A percentile compares a stretch with the other conserved stretches of the same genome.
Evolutionary conservation across 53 echinoderm and acorn worm genomes (phyloP).

Genomic region (Holothuria scabra): DNA sequence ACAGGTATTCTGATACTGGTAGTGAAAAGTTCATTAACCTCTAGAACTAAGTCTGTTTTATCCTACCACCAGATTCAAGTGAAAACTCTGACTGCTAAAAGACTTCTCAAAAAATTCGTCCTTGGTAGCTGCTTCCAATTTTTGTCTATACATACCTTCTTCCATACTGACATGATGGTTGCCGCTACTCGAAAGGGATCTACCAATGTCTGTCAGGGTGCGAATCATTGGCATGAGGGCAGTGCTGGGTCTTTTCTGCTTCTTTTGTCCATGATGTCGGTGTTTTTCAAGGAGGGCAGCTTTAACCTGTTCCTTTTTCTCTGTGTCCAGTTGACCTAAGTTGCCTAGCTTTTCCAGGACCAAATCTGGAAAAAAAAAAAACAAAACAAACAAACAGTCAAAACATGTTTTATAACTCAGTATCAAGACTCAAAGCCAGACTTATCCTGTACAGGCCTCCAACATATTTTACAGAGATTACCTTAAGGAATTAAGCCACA

Average conservation of each 20-base stretch:
- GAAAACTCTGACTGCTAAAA: too few relatives aligned
- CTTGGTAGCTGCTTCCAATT: too few relatives aligned
- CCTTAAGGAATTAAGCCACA: too few relatives aligned
- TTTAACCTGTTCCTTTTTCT: constrained; percentile 82
- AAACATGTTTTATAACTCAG: not conserved
- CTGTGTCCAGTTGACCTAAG: constrained; percentile 81
- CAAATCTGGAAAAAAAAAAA: constrained; percentile 60
- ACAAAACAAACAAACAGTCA: not conserved
- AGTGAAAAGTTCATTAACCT: too few relatives aligned
- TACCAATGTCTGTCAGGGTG: constrained; percentile 86
- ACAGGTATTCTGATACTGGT: too few relatives aligned
- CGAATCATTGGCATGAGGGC: constrained; percentile 85
- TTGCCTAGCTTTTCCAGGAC: constrained; percentile 85
- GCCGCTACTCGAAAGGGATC: constrained; percentile 76
- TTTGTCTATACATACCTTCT: constrained; percentile 56
- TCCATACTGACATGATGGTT: constrained; percentile 79
- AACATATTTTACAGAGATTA: too few relatives aligned
- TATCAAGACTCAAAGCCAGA: not conserved
- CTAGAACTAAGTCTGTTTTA: too few relatives aligned
- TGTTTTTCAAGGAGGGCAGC: constrained; percentile 88
- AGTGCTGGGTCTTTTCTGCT: constrained; percentile 71
- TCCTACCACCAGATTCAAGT: too few relatives aligned
- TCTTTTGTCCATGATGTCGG: constrained; percentile 80
- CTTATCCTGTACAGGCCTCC: too few relatives aligned
- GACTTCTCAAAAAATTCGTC: too few relatives aligned